Evolutionary conservation across 2,888 invertebrate genomes (phyloP), one percentile per base, ranked within the genome.

Genomic region (Hirtodrosophila alboralis): DNA sequence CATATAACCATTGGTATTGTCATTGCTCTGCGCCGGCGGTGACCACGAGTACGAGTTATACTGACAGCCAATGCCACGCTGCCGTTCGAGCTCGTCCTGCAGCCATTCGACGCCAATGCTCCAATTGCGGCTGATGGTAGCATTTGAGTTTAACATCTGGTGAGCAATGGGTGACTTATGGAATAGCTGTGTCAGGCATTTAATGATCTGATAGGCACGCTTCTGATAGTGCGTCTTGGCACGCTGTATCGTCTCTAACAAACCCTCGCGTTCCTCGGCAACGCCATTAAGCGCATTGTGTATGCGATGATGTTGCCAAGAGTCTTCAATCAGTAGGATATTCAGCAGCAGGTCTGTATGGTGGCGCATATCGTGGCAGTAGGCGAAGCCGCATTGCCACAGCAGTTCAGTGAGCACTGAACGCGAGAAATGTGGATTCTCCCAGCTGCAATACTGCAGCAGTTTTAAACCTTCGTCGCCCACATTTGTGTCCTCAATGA

Each of bases 181-280:
- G 92, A 98, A 97, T 69, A 98, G 92, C 76, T 95, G 94, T 67
- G 98, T 98, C 92, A 98, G 93, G 89, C 97, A 96, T 92, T 98
- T 98, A 67, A 98, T 96, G 91, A 98, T 98, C 91, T 98, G 97
- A 92, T 98, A 98, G 67, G 98, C 97, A 71, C 98, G 93, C 91
- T 98, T 98, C 91, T 98, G 98, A 91, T 98, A 97, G 91, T 98
- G 97, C 69, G 95, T 96, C 91, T 97, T 98, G 58, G 97, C 96
- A 63, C 96, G 94, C 79, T 95, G 94, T 87, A 98, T 97, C 54
- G 96, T 98, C 89, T 98, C 98, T 80, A 98, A 93, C 49, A 98
- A 92, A 0, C 98, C 98, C 85, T 98, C 97, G 34, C 97, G 93
- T 88, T 98, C 96, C 65, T 96, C 95, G 3, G 94, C 95, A 40